phyloP scores from a whole-genome alignment of 1,140 invertebrate genomes.

The Drepana arcuata region DNA sequence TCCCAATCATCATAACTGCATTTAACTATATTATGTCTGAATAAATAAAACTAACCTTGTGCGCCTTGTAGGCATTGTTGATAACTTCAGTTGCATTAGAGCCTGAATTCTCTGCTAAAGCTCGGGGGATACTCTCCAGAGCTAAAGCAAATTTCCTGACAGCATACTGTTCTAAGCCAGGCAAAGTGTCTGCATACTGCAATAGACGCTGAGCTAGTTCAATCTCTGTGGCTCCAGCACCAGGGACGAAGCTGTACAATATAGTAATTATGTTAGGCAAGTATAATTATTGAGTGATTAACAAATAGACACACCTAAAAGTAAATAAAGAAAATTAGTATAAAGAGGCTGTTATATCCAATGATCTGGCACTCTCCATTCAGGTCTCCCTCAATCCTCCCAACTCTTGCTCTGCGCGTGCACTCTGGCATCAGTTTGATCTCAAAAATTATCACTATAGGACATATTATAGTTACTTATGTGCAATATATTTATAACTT shows the following conservation, averaged over 20 bases:
- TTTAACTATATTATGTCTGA: background rate
- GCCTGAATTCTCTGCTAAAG: constrained; percentile 95
- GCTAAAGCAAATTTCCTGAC: constrained; percentile 95
- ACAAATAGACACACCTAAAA: too few relatives aligned
- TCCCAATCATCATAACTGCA: background rate
- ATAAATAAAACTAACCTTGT: constrained; percentile 75
- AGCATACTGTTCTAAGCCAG: constrained; percentile 97
- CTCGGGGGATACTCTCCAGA: constrained; percentile 92
- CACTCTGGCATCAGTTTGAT: too few relatives aligned
- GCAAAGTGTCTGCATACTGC: constrained; percentile 90
- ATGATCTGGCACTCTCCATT: too few relatives aligned
- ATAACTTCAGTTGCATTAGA: constrained; percentile 89
- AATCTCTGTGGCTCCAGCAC: constrained; percentile 96
- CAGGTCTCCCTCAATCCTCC: too few relatives aligned
- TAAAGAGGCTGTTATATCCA: too few relatives aligned
- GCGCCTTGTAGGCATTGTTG: constrained; percentile 92
- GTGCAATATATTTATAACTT: too few relatives aligned
- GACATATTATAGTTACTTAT: too few relatives aligned
- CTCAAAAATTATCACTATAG: too few relatives aligned
- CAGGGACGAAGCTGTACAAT: constrained; percentile 82
- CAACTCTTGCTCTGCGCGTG: too few relatives aligned
- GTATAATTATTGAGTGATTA: too few relatives aligned
- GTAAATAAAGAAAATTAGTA: too few relatives aligned
- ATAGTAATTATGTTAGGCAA: too few relatives aligned
- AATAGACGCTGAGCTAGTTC: constrained; percentile 91